Evolutionary conservation across 2,797 vertebrate species (phyloP), one percentile per base, ranked within the genome.

Genomic region (Semaprochilodus insignis): DNA sequence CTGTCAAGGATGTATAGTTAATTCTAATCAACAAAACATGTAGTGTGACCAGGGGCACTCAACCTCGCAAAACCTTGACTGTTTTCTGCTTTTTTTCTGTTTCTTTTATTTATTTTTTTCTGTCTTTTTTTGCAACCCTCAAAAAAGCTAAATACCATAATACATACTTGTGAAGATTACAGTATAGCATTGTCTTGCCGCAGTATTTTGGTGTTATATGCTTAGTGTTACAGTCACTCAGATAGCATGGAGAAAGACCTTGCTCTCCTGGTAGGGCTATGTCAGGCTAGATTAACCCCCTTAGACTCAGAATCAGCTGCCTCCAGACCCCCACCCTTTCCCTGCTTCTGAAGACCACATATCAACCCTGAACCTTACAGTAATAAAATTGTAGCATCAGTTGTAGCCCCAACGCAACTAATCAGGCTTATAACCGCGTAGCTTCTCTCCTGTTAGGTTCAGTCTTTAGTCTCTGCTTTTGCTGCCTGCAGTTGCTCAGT

Each of bases 231-330:
- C 63, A 27, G 27, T 31, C 74, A 27, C 17, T n/a, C 74, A 40
- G 71, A 63, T 55, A 17, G 8, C 7, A 71, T 62, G 19, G 36
- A 48, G 69, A 66, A 36, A 40, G 69, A 60, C 76, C 57, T 21
- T 77, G 23, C 62, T 75, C 73, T 54, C 60, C 36, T 48, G 59
- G 23, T 54, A 52, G 21, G 14, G 44, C 73, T 59, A 17, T 77
- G 66, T 72, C 66, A 57, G 60, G 57, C 31, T 34, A 48, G 83
- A 78, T 85, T 81, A 85, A 27, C 82, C 34, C 76, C 44, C 74
- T 83, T 65, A 72, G 40, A 31, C 10, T 79, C 59, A 27, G 19
- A 72, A 63, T 77, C 52, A 1, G 57, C 57, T 23, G 40, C 62
- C 63, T 67, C 72, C 62, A 80, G 66, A 80, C 51, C 66, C 44